Conservation (phyloP, 2,113 vertebrate genomes). For the Ardeotis arabs region DNA sequence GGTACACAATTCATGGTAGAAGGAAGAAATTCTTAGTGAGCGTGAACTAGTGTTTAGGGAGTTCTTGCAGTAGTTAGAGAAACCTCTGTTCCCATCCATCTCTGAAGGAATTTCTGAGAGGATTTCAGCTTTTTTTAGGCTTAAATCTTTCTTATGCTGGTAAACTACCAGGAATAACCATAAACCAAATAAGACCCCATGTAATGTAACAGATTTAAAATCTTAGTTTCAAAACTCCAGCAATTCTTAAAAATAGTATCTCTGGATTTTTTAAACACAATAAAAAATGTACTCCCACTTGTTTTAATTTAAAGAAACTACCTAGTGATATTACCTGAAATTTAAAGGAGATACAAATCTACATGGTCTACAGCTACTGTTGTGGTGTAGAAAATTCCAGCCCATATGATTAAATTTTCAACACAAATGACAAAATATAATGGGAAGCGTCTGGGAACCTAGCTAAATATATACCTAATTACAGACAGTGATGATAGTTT, state of each 20-base stretch:
- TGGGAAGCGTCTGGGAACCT: constrained; percentile 2
- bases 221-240: neutral
- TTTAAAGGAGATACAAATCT: neutral
- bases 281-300: neutral
- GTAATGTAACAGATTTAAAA: neutral
- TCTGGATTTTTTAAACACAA: neutral
- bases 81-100: neutral
- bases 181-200: neutral
- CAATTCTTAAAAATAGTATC: neutral
- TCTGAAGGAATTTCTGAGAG: neutral
- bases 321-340: neutral
- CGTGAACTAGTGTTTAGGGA: neutral
- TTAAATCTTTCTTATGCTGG: neutral
- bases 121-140: neutral
- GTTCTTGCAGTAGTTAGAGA: neutral
- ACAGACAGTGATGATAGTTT: neutral
- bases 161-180: neutral
- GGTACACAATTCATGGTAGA: neutral
- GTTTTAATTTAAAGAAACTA: neutral
- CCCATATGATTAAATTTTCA: constrained; percentile 21
- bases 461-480: constrained; percentile 23
- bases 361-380: neutral
- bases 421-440: constrained; percentile 19
- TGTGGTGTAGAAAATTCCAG: neutral
- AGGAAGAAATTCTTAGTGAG: neutral